Percentiles rank a stretch among this genome's conserved stretches.
Evolutionary conservation across 2,797 vertebrate genomes (phyloP).

Genomic region (Phataginus tetradactyla): DNA sequence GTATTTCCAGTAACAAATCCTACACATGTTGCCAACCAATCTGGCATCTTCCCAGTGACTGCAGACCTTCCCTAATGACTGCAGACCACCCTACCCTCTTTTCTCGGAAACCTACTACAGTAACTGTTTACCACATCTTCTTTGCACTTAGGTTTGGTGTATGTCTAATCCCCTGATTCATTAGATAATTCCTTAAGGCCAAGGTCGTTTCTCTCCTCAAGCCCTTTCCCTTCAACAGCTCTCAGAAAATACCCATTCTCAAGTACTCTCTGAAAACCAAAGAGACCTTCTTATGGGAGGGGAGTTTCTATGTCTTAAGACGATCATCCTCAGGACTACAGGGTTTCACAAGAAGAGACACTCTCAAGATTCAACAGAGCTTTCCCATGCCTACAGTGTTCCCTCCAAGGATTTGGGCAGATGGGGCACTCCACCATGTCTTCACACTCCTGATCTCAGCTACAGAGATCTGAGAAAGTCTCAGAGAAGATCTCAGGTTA

Average conservation of each 20-base stretch:
- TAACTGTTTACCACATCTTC: background rate
- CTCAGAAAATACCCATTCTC: background rate
- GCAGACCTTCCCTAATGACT: background rate
- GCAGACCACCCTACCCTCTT: background rate
- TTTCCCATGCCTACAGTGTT: background rate
- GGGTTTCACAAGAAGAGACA: background rate
- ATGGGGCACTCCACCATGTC: background rate
- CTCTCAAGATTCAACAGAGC: background rate
- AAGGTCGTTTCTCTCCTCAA: background rate
- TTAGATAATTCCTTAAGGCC: background rate
- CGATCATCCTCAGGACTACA: background rate
- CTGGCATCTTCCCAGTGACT: background rate
- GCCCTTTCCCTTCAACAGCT: background rate
- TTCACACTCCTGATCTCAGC: background rate
- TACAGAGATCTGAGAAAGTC: background rate
- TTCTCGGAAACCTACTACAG: background rate
- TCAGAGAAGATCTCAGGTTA: background rate
- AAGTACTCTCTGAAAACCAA: background rate
- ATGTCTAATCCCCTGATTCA: background rate
- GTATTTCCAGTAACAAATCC: background rate
- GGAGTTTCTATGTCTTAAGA: background rate
- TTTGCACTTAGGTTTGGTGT: background rate
- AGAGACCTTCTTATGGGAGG: background rate
- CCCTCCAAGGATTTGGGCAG: background rate
- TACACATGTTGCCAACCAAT: background rate